Evolutionary conservation across 2,113 vertebrate species (phyloP).

Genomic region (Tyrannus savana): DNA sequence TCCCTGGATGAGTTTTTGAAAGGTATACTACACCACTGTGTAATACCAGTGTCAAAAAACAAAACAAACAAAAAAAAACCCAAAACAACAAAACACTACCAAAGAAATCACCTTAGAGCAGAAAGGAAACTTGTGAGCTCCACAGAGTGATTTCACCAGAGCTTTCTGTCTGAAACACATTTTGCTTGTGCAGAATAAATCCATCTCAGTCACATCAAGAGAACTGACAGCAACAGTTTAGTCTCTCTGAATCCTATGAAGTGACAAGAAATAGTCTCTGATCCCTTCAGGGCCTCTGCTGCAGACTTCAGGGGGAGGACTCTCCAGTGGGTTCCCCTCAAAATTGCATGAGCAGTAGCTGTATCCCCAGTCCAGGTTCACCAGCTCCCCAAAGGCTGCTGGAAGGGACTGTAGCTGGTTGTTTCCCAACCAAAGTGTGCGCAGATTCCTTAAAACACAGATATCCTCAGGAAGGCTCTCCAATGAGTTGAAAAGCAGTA

Average conservation of each 20-base stretch:
- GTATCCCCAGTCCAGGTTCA: conserved; percentile 55
- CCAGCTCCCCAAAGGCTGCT: conserved; percentile 38
- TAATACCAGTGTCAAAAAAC: neutral
- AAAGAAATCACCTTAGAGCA: neutral
- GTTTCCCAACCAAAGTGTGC: conserved; percentile 52
- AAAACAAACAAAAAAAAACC: too few relatives aligned
- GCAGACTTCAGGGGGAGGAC: conserved; percentile 59
- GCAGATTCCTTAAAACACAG: conserved; percentile 46
- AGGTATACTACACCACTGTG: neutral
- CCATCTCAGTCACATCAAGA: neutral
- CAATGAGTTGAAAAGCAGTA: conserved; percentile 54
- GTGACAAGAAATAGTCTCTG: conserved; percentile 49
- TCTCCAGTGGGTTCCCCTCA: conserved; percentile 63
- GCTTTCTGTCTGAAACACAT: neutral
- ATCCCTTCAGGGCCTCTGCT: conserved; percentile 47
- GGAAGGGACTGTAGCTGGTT: conserved; percentile 44
- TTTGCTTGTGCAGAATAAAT: neutral
- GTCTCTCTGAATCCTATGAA: neutral
- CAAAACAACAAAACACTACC: neutral
- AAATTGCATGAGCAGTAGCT: conserved; percentile 54
- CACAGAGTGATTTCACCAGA: neutral
- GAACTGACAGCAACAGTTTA: neutral
- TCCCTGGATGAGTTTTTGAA: neutral
- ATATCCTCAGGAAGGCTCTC: conserved; percentile 12
- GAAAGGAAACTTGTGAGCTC: neutral